phyloP scores from a whole-genome alignment of 2,113 vertebrate species.

The Bagarius yarrelli region DNA sequence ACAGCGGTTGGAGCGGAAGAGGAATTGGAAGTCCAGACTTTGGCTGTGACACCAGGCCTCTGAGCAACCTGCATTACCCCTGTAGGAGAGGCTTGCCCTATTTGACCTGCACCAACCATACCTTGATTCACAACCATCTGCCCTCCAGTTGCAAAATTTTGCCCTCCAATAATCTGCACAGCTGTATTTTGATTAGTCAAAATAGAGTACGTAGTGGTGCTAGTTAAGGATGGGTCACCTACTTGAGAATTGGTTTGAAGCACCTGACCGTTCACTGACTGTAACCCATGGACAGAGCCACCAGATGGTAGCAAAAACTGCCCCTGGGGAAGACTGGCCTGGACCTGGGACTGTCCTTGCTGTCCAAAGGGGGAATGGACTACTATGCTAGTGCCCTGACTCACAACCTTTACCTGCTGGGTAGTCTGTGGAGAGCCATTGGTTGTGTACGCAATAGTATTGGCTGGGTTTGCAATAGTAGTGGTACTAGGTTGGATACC shows the following conservation, averaged over 20 bases:
- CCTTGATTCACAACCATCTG: constrained; percentile 89
- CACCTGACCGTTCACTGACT: constrained; percentile 82
- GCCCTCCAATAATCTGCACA: constrained; percentile 87
- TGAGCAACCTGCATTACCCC: constrained; percentile 79
- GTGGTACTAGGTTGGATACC: constrained; percentile 75
- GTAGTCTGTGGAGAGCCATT: constrained; percentile 61
- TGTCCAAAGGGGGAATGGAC: constrained; percentile 78
- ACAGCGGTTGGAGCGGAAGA: constrained; percentile 59
- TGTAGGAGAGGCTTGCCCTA: constrained; percentile 76
- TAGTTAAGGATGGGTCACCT: constrained; percentile 74
- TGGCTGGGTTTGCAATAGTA: constrained; percentile 69
- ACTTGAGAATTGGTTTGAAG: constrained; percentile 78
- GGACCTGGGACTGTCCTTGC: constrained; percentile 71
- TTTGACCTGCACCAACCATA: constrained; percentile 62
- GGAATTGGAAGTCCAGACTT: constrained; percentile 67
- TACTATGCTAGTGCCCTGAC: constrained; percentile 61
- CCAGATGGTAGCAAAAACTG: constrained; percentile 88
- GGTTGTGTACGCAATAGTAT: constrained; percentile 61
- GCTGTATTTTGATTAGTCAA: constrained; percentile 82
- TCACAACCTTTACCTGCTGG: constrained; percentile 70
- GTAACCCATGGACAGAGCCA: constrained; percentile 77
- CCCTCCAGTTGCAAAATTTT: constrained; percentile 82
- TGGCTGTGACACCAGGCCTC: constrained; percentile 71
- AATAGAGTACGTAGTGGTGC: constrained; percentile 81
- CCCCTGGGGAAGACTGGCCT: constrained; percentile 74